Evolutionary conservation across 2,113 vertebrate genomes (phyloP).

Genomic region (Amphilophus citrinellus): DNA sequence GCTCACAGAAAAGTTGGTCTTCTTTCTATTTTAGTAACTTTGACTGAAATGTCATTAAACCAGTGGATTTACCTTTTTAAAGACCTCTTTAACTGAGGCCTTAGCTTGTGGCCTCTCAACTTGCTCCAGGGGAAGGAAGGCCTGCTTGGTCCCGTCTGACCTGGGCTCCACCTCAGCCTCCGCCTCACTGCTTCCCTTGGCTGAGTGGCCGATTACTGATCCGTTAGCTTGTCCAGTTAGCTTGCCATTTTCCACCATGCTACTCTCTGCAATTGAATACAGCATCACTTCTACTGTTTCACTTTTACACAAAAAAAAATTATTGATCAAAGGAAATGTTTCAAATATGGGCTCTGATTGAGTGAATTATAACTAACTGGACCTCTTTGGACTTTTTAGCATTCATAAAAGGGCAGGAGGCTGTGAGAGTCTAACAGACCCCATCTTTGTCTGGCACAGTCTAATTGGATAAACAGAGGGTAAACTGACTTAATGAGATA

Average conservation of each 20-base stretch:
- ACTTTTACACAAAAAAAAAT: neutral
- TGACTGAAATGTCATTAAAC: neutral
- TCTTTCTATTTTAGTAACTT: fast-evolving
- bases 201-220: neutral
- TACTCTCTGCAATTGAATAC: slow-evolving; percentile 14
- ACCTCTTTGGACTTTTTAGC: neutral
- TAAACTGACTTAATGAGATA: slow-evolving; percentile 64
- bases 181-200: neutral
- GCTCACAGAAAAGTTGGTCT: neutral
- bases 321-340: neutral
- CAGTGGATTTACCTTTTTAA: slow-evolving; percentile 75
- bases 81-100: slow-evolving; percentile 80
- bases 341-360: neutral
- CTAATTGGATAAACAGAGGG: slow-evolving; percentile 40
- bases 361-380: neutral
- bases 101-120: slow-evolving; percentile 53
- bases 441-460: slow-evolving; percentile 49
- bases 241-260: slow-evolving; percentile 48
- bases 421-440: slow-evolving; percentile 44
- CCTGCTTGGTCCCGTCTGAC: slow-evolving; percentile 36
- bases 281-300: fast-evolving
- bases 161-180: neutral
- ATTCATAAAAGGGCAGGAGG: neutral
- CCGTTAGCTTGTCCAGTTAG: slow-evolving; percentile 54
- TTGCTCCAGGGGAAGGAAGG: slow-evolving; percentile 64